Percentiles rank a stretch among this genome's conserved stretches.
Conservation (phyloP, 2,797 vertebrate species). For the Odontamblyopus rebecca region DNA sequence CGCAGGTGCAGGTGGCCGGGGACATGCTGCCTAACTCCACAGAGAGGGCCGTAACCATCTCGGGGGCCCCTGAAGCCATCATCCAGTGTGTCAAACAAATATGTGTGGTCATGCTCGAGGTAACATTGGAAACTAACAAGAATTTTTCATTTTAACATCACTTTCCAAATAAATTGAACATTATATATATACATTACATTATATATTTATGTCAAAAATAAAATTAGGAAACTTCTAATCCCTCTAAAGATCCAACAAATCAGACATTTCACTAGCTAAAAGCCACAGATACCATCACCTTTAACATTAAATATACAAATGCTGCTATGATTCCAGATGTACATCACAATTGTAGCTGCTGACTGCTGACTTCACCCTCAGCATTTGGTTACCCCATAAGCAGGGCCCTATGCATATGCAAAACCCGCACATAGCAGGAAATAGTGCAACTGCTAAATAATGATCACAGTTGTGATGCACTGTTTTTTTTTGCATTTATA, state of each 20-base stretch:
- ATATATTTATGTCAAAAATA: not conserved
- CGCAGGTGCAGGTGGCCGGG: constrained; percentile 94
- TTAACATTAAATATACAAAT: not conserved
- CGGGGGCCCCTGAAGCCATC: constrained; percentile 94
- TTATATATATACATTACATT: not conserved
- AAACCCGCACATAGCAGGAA: not conserved
- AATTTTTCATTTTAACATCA: not conserved
- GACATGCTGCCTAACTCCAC: constrained; percentile 98
- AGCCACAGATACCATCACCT: not conserved
- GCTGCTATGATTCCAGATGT: not conserved
- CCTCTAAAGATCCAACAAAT: not conserved
- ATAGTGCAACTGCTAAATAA: not conserved
- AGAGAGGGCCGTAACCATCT: constrained; percentile 94
- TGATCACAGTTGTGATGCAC: not conserved
- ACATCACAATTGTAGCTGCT: not conserved
- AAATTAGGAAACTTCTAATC: not conserved
- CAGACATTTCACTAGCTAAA: not conserved
- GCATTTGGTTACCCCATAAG: not conserved
- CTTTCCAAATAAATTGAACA: not conserved
- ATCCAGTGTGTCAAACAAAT: constrained; percentile 98
- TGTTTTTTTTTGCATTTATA: not conserved
- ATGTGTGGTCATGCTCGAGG: constrained; percentile 98
- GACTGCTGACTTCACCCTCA: not conserved
- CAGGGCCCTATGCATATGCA: not conserved
- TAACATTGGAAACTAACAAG: constrained; percentile 69